Conservation (phyloP, 2,797 vertebrate genomes). For the Lateolabrax maculatus region DNA sequence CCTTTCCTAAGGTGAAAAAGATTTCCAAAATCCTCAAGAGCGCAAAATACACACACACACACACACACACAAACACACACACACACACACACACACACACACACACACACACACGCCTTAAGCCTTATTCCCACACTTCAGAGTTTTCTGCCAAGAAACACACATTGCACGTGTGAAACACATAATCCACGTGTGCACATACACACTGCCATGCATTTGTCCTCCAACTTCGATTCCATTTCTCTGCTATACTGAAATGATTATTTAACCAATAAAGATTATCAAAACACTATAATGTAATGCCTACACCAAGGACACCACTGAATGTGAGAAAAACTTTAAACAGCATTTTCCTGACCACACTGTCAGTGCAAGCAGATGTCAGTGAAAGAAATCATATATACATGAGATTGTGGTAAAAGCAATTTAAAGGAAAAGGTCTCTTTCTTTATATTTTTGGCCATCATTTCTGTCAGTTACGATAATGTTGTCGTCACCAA, state of each 20-base stretch:
- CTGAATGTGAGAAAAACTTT: constrained; percentile 6
- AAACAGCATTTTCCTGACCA: not conserved
- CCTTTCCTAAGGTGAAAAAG: constrained; percentile 55
- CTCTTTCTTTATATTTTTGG: not conserved
- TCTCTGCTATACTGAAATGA: constrained; percentile 22
- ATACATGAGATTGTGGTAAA: not conserved
- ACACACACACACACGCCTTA: not conserved
- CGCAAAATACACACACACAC: constrained; percentile 32
- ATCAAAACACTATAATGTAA: constrained; percentile 19
- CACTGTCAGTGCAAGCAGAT: constrained; percentile 11
- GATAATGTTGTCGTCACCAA: not conserved
- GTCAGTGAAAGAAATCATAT: not conserved
- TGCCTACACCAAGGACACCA: not conserved
- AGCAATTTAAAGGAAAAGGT: not conserved
- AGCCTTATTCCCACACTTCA: constrained; percentile 40
- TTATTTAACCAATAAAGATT: constrained; percentile 15
- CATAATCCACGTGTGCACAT: constrained; percentile 46
- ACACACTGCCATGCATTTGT: constrained; percentile 24
- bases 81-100: constrained; percentile 25
- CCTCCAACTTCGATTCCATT: constrained; percentile 18
- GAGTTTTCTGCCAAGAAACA: constrained; percentile 63
- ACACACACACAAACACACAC: not conserved
- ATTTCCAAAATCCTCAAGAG: constrained; percentile 50
- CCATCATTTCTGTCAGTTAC: not conserved
- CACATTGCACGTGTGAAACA: constrained; percentile 63